A percentile compares a stretch with the other conserved stretches of the same genome.
These are phyloP conservation scores for Odontothrips loti DNA, from an alignment of 2,888 invertebrate species.

Conservation along the genomic window DNA sequence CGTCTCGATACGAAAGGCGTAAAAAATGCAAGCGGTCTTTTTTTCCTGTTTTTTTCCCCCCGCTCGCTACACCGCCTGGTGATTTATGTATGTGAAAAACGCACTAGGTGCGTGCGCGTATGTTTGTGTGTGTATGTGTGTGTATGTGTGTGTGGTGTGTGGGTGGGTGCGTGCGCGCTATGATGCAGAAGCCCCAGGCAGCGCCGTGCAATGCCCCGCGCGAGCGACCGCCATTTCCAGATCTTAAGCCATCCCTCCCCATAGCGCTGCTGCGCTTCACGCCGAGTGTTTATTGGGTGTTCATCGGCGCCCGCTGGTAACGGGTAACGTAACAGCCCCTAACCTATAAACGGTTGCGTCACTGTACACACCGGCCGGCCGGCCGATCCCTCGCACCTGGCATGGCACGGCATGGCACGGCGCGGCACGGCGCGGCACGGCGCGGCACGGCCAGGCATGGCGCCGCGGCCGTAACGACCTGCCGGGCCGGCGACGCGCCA, in stretches of 20 bases:
- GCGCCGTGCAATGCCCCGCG: too few relatives aligned
- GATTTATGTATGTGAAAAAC: slow-evolving; percentile 29
- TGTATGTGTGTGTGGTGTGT: slow-evolving; percentile 31
- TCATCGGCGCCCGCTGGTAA: too few relatives aligned
- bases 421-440: neutral
- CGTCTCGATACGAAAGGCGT: slow-evolving; percentile 11
- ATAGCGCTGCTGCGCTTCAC: too few relatives aligned
- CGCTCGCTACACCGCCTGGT: neutral
- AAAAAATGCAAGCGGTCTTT: neutral
- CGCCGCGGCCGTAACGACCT: neutral
- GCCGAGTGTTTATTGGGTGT: too few relatives aligned
- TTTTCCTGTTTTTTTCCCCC: neutral
- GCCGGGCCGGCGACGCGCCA: neutral
- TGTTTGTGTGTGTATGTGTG: slow-evolving; percentile 29
- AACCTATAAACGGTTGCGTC: too few relatives aligned
- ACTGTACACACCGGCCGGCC: neutral
- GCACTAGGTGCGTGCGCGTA: slow-evolving; percentile 28
- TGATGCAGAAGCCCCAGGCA: neutral
- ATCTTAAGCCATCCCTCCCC: too few relatives aligned
- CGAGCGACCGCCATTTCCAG: too few relatives aligned
- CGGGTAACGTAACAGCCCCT: too few relatives aligned
- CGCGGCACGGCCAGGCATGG: neutral
- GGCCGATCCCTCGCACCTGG: neutral
- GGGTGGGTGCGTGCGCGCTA: slow-evolving; percentile 31
- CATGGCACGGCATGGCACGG: neutral